These are phyloP conservation scores for Prietella phreatophila DNA, from an alignment of 2,113 vertebrate species.

Conservation along the genomic window DNA sequence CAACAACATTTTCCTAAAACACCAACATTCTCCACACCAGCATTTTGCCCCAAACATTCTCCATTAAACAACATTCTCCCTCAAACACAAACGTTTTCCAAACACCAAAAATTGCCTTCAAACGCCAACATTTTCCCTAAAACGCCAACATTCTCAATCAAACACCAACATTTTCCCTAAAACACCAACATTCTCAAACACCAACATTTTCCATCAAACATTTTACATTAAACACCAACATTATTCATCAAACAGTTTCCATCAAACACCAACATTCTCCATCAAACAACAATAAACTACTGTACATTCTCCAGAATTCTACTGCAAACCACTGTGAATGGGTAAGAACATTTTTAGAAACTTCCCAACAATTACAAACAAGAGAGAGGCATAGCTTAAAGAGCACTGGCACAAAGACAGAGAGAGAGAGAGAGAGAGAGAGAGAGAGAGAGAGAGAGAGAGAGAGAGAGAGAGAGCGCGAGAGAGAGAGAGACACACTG, in stretches of 20 bases:
- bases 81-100: neutral
- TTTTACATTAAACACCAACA: neutral
- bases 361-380: neutral
- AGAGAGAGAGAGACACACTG: neutral
- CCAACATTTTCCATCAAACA: neutral
- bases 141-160: neutral
- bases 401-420: neutral
- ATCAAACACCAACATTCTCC: neutral
- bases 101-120: neutral
- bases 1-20: neutral
- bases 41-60: neutral
- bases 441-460: neutral
- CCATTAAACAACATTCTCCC: neutral
- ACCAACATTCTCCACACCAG: neutral
- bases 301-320: neutral
- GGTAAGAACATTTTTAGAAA: neutral
- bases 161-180: neutral
- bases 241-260: neutral
- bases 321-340: neutral
- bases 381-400: constrained; percentile 10
- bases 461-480: neutral
- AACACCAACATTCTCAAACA: neutral
- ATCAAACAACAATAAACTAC: neutral
- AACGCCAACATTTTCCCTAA: neutral
- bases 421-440: neutral